phyloP scores from a whole-genome alignment of 2,888 invertebrate genomes.

The Epiblema foenella region DNA sequence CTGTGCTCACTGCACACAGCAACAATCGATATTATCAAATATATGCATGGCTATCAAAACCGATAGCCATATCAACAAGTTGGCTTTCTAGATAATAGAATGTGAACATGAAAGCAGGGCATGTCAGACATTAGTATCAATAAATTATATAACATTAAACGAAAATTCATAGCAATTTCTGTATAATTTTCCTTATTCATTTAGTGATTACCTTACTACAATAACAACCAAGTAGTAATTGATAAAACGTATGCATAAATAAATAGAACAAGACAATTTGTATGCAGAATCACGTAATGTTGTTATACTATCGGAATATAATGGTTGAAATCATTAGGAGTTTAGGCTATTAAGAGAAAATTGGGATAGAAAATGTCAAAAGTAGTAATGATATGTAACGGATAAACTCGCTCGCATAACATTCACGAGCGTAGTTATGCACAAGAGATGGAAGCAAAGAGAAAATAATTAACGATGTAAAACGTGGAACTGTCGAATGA shows the following conservation, averaged over 20 bases:
- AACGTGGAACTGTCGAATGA: not conserved
- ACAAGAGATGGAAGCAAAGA: constrained; percentile 7
- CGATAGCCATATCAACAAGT: constrained; percentile 7
- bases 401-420: constrained; percentile 11
- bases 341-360: constrained; percentile 20
- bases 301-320: constrained; percentile 21
- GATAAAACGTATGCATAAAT: constrained; percentile 4
- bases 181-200: constrained; percentile 5
- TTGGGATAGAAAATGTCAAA: constrained; percentile 29
- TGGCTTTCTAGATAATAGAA: constrained; percentile 21
- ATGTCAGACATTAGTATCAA: constrained; percentile 2
- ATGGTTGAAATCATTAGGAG: constrained; percentile 32
- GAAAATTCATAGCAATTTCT: constrained; percentile 3
- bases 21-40: constrained; percentile 13
- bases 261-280: constrained; percentile 1
- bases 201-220: constrained; percentile 3
- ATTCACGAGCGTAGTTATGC: constrained; percentile 6
- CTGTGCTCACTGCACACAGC: not conserved
- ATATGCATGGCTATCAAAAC: constrained; percentile 21
- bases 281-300: constrained; percentile 23
- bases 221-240: constrained; percentile 7
- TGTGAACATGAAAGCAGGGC: constrained; percentile 5
- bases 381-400: constrained; percentile 23
- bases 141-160: constrained; percentile 6
- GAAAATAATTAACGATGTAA: not conserved